Percentiles rank a stretch among this genome's conserved stretches.
These are phyloP conservation scores for Merops nubicus DNA, from an alignment of 2,113 vertebrate species.

Conservation along the genomic window DNA sequence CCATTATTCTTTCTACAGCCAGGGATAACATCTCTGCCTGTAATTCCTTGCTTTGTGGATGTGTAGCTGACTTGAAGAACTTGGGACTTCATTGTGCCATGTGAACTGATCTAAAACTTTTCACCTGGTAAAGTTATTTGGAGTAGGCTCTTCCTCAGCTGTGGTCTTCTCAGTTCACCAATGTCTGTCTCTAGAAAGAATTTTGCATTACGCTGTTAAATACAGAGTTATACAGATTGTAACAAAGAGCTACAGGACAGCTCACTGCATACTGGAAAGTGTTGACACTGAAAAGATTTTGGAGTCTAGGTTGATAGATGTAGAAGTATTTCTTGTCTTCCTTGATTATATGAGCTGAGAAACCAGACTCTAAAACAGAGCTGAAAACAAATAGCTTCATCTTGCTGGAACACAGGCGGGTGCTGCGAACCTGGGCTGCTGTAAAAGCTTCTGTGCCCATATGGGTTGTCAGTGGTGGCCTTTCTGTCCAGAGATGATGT, in stretches of 20 bases:
- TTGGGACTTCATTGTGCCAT: neutral
- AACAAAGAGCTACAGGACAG: neutral
- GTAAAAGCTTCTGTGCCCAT: fast-evolving
- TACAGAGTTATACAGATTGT: neutral
- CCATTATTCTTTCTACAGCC: neutral
- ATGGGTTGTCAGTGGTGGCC: neutral
- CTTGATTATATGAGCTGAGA: neutral
- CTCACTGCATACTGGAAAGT: neutral
- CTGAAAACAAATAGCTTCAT: neutral
- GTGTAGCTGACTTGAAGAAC: neutral
- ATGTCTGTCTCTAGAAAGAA: neutral
- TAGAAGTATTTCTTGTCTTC: neutral
- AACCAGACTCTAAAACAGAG: neutral
- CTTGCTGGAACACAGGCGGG: neutral
- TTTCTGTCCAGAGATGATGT: neutral
- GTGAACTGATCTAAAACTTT: neutral
- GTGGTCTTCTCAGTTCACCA: neutral
- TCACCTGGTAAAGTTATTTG: neutral
- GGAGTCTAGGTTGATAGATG: neutral
- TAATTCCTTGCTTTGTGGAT: neutral
- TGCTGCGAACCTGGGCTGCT: neutral
- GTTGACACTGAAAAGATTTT: neutral
- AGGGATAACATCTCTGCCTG: neutral
- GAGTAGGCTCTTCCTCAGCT: neutral
- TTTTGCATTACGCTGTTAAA: neutral